Base-by-base conservation (phyloP, 2,113 vertebrate genomes). In the Nycticebus coucang region DNA sequence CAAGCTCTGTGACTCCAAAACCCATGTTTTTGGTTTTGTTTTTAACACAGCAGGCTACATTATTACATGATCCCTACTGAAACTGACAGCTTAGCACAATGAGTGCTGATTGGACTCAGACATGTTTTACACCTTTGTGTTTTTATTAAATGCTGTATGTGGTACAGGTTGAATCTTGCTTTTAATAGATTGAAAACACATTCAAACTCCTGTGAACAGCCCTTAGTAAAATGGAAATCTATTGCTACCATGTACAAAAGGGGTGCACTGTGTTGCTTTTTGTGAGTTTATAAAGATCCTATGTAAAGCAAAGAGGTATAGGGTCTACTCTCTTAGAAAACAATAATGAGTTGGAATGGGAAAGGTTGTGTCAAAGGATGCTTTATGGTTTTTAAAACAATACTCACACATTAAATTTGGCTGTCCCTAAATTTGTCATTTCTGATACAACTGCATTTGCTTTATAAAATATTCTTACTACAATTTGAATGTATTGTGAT, bases 291-390 rank as follows among this genome's bases (percentile, higher is more conserved):
- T 0, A 66, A 96, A 81, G 55, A 41, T 30, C 53, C 72, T 15
- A 57, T 81, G 59, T 50, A 92, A 93, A 92, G 75, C 45, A 13
- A 80, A 95, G 45, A 91, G 75, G 87, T 22, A 28, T 57, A 71
- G 83, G 64, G 26, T 68, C 66, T 95, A 3, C 64, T 96, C 82
- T 86, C 66, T 55, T 57, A 60, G 74, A 75, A 93, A 93, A 97
- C 15, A 93, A 14, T 89, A 92, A 60, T 37, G 50, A n/a, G 79
- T n/a, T 69, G 64, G 41, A 86, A 79, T 0, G 9, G 71, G n/a
- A n/a, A 85, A 4, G 26, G 1, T 1, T 83, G 89, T 55, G 13
- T 26, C 26, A 77, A 83, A 90, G 66, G 66, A 64, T 66, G 45
- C 33, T 60, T 72, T 41, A 60, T 62, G 59, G 28, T 21, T 80